Evolutionary conservation across 2,888 invertebrate species (phyloP).

Genomic region (Dasypogon diadema): DNA sequence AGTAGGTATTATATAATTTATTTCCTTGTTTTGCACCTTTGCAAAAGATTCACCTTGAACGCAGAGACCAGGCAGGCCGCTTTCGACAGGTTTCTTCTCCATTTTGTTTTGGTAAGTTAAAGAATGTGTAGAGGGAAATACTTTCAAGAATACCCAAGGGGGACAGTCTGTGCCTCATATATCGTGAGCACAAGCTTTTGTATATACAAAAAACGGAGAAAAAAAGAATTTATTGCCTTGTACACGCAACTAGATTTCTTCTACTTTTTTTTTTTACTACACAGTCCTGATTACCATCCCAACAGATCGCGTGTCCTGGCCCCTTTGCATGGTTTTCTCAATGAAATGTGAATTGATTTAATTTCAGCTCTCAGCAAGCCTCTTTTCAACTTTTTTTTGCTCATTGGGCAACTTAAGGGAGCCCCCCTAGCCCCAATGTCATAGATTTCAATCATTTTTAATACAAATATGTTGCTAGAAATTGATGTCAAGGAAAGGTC

Average conservation of each 20-base stretch:
- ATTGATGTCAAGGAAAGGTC: not conserved
- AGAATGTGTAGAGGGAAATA: constrained; percentile 3
- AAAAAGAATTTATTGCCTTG: constrained; percentile 24
- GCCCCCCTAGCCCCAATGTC: constrained; percentile 23
- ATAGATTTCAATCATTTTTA: constrained; percentile 21
- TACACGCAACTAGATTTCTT: constrained; percentile 29
- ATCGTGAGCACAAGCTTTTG: constrained; percentile 20
- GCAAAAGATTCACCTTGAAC: constrained; percentile 36
- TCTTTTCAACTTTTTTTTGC: not conserved
- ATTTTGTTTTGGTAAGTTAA: not conserved
- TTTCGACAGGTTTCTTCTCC: constrained; percentile 24
- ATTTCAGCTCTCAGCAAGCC: constrained; percentile 7
- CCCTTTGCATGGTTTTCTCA: constrained; percentile 36
- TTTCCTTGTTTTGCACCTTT: constrained; percentile 3
- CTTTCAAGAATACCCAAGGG: not conserved
- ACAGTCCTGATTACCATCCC: constrained; percentile 25
- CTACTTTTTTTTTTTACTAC: not conserved
- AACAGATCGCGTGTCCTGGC: constrained; percentile 6
- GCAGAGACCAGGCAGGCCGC: constrained; percentile 1
- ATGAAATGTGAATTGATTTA: constrained; percentile 47
- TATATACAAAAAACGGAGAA: not conserved
- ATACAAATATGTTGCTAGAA: constrained; percentile 1
- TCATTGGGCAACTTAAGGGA: not conserved
- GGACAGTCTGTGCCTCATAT: constrained; percentile 20
- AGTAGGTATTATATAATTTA: too few relatives aligned